Base-by-base conservation (phyloP, 1,140 invertebrate genomes). In the Aphis gossypii region DNA sequence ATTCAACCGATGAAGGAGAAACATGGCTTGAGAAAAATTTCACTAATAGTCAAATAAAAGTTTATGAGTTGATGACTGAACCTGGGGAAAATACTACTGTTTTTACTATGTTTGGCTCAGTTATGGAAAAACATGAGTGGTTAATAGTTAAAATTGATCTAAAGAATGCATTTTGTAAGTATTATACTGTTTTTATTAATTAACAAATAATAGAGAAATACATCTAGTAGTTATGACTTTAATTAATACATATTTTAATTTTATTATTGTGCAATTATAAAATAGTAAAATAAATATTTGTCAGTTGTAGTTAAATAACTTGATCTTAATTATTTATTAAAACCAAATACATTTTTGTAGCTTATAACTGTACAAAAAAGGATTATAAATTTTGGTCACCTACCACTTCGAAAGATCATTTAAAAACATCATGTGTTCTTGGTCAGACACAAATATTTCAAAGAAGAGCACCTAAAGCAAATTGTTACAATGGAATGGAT, bases 301-400 rank as follows among this genome's bases (percentile, higher is more conserved):
- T 18, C 0, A n/a, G 14, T n/a, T 76, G 11, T 68, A 0, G 9
- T 18, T 18, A n/a, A 14, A 68, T 68, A 68, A 30, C 11, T 68
- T 41, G 1, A 41, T 41, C 38, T 41, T 41, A 41, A 41, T 35
- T 35, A 38, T 51, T 88, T 86, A n/a, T 38, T 60, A 41, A 51
- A 90, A 25, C 60, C n/a, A 35, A 83, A 83, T 93, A 68, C 20
- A 76, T 90, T 89, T 94, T 94, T 94, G 30, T 94, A 96, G 95
- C 95, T 6, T 95, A 96, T 23, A 96, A 96, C 54, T 98, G 98
- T 94, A 96, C 95, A 0, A 92, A 95, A 11, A 96, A 97, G 25
- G 98, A 99, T 95, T 99, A 98, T 95, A 99, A 99, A 95, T 96
- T 96, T 94, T 99, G 98, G 98, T 97, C 97, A 8, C 98, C 98